These are phyloP conservation scores for Phodopus roborovskii DNA, from an alignment of 2,113 vertebrate genomes.

Conservation along the genomic window DNA sequence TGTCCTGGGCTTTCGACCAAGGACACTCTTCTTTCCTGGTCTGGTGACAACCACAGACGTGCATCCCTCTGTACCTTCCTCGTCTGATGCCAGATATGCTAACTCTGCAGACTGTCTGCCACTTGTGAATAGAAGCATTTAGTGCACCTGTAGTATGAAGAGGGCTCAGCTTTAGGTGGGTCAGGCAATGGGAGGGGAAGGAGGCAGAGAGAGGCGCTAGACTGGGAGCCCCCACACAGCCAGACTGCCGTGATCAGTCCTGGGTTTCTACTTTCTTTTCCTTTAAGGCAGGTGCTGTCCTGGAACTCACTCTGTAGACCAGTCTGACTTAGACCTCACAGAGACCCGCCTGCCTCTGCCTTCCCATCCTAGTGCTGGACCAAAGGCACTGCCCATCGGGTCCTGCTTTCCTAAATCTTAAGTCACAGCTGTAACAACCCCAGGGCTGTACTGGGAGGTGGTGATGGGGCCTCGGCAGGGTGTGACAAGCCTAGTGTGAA, in stretches of 20 bases:
- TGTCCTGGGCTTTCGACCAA: neutral
- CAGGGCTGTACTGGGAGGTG: accelerated
- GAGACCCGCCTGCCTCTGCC: neutral
- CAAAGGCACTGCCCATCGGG: accelerated
- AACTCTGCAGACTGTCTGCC: neutral
- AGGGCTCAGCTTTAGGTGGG: neutral
- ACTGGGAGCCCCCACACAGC: too few relatives aligned
- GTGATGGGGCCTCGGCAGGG: accelerated
- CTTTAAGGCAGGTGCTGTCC: neutral
- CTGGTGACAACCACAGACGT: too few relatives aligned
- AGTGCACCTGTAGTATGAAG: neutral
- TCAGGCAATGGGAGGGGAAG: neutral
- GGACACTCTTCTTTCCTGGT: neutral
- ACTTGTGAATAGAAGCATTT: neutral
- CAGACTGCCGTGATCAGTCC: neutral
- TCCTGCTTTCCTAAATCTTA: accelerated
- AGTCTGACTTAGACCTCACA: neutral
- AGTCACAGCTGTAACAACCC: accelerated
- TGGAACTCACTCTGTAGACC: neutral
- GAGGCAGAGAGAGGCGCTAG: neutral
- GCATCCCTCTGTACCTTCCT: neutral
- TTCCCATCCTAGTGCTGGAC: neutral
- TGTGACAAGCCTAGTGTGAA: accelerated
- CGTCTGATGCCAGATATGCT: accelerated
- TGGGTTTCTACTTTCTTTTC: neutral